Evolutionary conservation across 1,140 invertebrate genomes (phyloP), one percentile per base, ranked within the genome.

Genomic region (Pantala flavescens): DNA sequence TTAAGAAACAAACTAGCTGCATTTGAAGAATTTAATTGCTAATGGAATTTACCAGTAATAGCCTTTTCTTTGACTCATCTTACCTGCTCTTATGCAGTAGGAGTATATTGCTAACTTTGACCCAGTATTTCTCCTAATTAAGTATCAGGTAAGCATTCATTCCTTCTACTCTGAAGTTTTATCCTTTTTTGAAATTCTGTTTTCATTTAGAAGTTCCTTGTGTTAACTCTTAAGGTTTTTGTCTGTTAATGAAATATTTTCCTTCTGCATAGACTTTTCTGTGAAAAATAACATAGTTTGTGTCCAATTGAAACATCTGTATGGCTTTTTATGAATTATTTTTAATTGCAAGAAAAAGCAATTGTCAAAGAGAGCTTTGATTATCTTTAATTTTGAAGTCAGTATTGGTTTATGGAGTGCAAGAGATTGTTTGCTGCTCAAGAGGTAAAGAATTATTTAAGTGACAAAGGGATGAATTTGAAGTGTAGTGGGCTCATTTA

Each of bases 361-460:
- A 36, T 36, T 36, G 28, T 36, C 28, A 36, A 36, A 36, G 28
- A 36, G 9, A 36, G 28, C 14, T 63, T 63, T 63, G 49, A 12
- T 63, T 63, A 63, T 63, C 16, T 63, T 63, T 63, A 21, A 63
- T 63, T 49, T 63, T 63, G 49, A 63, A 63, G 49, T 63, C 49
- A 63, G 14, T 63, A 21, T 63, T 63, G 49, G 49, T 63, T 63
- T 19, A 63, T 63, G 49, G 49, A 63, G 49, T 63, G 49, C 49
- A 63, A 63, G 49, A 63, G 49, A 63, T 19, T 19, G 49, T 63
- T 63, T 63, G 49, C 49, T 19, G 49, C 14, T 21, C 49, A 63
- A 63, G 49, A 63, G 49, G 49, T 63, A 63, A 63, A 63, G 49
- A 63, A 7, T 63, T 63, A 63, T 63, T 63, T 21, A 21, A 21